phyloP scores from a whole-genome alignment of 1,140 invertebrate genomes.

The Drosophila subobscura region DNA sequence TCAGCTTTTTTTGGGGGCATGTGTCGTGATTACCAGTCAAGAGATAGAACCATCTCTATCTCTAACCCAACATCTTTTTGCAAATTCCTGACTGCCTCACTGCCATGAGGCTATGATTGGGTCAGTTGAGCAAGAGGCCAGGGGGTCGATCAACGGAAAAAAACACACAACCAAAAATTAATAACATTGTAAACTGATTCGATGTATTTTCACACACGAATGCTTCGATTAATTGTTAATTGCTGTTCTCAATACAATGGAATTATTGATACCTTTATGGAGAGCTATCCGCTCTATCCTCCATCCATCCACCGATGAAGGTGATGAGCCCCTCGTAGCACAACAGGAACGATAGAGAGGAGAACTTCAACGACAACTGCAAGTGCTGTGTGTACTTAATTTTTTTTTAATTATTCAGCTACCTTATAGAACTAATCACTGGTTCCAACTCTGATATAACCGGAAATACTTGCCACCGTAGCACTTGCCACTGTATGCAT shows the following conservation, averaged over 20 bases:
- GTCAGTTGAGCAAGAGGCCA: too few relatives aligned
- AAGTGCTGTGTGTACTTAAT: constrained; percentile 61
- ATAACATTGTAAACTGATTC: constrained; percentile 10
- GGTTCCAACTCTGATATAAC: constrained; percentile 54
- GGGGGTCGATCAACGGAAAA: background rate
- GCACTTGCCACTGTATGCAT: constrained; percentile 12
- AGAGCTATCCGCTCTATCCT: background rate
- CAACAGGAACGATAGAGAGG: constrained; percentile 16
- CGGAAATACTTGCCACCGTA: constrained; percentile 60
- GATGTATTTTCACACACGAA: constrained; percentile 51
- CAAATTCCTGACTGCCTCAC: too few relatives aligned
- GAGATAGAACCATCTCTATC: constrained; percentile 14
- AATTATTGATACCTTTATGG: constrained; percentile 40
- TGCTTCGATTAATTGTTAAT: constrained; percentile 64
- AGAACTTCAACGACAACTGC: constrained; percentile 29
- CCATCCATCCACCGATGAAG: background rate
- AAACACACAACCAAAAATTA: constrained; percentile 18
- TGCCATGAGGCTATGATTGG: too few relatives aligned
- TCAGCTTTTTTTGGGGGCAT: background rate
- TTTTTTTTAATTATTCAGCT: constrained; percentile 66
- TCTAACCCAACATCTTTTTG: background rate
- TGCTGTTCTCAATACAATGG: constrained; percentile 31
- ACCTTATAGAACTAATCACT: constrained; percentile 68
- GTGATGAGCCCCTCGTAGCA: constrained; percentile 33
- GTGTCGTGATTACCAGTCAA: constrained; percentile 14